phyloP scores from a whole-genome alignment of 2,113 vertebrate species.

The Callopanchax toddi region DNA sequence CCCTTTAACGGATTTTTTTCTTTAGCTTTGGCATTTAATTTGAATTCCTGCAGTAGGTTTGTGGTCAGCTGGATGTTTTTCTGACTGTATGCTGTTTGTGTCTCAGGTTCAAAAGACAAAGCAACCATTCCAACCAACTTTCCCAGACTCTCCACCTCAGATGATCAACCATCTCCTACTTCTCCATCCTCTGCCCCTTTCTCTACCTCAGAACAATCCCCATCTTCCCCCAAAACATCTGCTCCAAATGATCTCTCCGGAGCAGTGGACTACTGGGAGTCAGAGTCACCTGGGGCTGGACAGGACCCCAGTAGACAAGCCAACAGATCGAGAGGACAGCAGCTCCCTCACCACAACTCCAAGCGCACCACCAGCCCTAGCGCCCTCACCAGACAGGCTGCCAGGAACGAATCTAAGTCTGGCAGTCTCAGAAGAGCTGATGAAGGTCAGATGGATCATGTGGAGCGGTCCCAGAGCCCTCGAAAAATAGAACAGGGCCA shows the following conservation, averaged over 20 bases:
- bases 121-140: slow-evolving; percentile 83
- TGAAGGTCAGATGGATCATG: slow-evolving; percentile 41
- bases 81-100: slow-evolving; percentile 40
- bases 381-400: slow-evolving; percentile 55
- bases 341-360: slow-evolving; percentile 38
- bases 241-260: slow-evolving; percentile 72
- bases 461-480: slow-evolving; percentile 63
- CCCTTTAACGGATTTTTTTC: slow-evolving; percentile 8
- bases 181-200: slow-evolving; percentile 80
- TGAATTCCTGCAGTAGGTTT: background rate
- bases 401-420: slow-evolving; percentile 62
- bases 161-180: slow-evolving; percentile 83
- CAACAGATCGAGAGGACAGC: slow-evolving; percentile 55
- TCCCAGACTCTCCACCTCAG: slow-evolving; percentile 75
- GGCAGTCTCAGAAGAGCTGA: slow-evolving; percentile 75
- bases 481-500: slow-evolving; percentile 67
- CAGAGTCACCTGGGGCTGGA: slow-evolving; percentile 38
- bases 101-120: slow-evolving; percentile 87
- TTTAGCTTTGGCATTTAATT: background rate
- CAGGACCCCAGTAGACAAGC: slow-evolving; percentile 46
- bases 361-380: slow-evolving; percentile 67
- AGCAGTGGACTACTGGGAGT: slow-evolving; percentile 13
- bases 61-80: background rate
- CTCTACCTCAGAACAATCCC: slow-evolving; percentile 79
- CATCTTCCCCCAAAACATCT: slow-evolving; percentile 56